Percentiles rank a stretch among this genome's conserved stretches.
phyloP scores from a whole-genome alignment of 2,888 invertebrate species.

The Torymus texanus region DNA sequence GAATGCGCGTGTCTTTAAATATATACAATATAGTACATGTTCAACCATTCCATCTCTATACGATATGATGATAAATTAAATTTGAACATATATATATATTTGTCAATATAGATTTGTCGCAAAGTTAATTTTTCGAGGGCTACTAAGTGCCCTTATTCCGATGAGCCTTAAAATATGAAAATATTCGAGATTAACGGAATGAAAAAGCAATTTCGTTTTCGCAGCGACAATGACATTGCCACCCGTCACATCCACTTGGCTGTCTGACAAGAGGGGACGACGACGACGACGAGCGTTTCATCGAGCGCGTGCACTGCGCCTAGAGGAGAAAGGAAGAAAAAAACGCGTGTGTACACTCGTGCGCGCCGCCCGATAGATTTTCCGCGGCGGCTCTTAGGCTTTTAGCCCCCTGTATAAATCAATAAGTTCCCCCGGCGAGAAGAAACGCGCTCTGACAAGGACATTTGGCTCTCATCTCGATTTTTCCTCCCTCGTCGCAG shows the following conservation, averaged over 20 bases:
- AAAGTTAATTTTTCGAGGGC: too few species aligned
- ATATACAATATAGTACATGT: too few species aligned
- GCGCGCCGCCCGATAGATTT: conserved; percentile 28
- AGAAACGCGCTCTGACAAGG: conserved; percentile 41
- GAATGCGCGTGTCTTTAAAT: too few species aligned
- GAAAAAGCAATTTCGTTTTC: conserved; percentile 38
- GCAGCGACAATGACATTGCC: conserved; percentile 7
- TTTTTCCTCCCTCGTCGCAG: conserved; percentile 43
- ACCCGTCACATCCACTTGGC: conserved; percentile 32
- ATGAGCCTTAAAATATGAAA: background rate
- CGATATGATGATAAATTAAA: too few species aligned
- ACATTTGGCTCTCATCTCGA: conserved; percentile 49
- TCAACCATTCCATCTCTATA: too few species aligned
- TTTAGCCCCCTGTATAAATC: conserved; percentile 46
- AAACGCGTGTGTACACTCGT: background rate
- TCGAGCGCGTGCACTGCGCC: conserved; percentile 13
- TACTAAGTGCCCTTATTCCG: too few species aligned
- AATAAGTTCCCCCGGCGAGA: conserved; percentile 33
- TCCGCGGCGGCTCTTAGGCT: conserved; percentile 39
- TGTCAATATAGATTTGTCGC: too few species aligned
- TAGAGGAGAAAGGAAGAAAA: background rate
- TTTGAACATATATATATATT: too few species aligned
- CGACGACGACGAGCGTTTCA: conserved; percentile 22
- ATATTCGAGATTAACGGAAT: conserved; percentile 18
- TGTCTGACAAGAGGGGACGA: conserved; percentile 28